These are phyloP conservation scores for Lepus timidus DNA, from an alignment of 2,113 vertebrate species.

Conservation along the genomic window DNA sequence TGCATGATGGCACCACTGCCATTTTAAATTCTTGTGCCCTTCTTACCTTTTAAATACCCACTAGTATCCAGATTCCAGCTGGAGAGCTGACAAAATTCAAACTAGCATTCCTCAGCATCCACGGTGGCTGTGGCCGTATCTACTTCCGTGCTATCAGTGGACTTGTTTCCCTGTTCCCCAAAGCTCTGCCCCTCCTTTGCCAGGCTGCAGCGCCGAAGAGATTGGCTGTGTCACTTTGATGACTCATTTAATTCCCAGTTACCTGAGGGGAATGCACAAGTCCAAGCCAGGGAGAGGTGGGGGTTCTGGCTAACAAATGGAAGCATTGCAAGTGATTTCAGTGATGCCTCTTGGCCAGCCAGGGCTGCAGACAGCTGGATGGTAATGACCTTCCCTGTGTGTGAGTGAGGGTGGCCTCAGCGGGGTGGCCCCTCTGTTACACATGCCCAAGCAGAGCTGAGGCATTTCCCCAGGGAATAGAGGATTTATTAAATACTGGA, in stretches of 20 bases:
- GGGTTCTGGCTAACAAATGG: background rate
- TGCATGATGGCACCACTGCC: background rate
- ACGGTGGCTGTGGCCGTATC: slow-evolving; percentile 59
- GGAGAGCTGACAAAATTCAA: slow-evolving; percentile 71
- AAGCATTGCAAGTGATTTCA: background rate
- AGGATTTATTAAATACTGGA: slow-evolving; percentile 54
- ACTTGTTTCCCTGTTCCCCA: slow-evolving; percentile 56
- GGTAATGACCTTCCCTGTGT: background rate
- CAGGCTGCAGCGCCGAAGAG: slow-evolving; percentile 46
- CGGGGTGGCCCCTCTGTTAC: background rate
- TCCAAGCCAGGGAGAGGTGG: slow-evolving; percentile 36
- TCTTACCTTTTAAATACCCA: slow-evolving; percentile 10
- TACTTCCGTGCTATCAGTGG: slow-evolving; percentile 70
- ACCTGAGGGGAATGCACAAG: slow-evolving; percentile 57
- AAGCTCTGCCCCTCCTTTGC: slow-evolving; percentile 64
- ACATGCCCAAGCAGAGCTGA: background rate
- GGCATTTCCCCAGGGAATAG: slow-evolving; percentile 6
- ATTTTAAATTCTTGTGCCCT: background rate
- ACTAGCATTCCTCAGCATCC: slow-evolving; percentile 75
- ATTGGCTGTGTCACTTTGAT: slow-evolving; percentile 78
- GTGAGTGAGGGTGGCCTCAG: background rate
- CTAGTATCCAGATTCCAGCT: background rate
- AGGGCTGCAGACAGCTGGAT: background rate
- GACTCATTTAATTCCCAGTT: slow-evolving; percentile 78
- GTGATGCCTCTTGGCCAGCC: background rate